Conservation (phyloP, 2,797 vertebrate species). For the Neopelma chrysocephalum region DNA sequence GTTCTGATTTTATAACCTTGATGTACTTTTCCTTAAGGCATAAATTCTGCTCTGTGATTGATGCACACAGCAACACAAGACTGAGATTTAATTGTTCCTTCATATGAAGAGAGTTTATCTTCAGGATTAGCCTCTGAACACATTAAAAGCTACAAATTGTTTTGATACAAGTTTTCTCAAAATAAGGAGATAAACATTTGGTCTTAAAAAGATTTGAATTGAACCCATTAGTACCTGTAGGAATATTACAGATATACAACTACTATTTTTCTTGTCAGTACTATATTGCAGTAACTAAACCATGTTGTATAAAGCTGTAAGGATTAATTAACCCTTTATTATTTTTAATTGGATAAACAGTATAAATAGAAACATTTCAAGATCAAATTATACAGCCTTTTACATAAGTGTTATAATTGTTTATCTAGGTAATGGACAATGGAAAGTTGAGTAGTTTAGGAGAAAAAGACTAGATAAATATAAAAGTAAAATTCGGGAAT, state of each 20-base stretch:
- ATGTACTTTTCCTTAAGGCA: not conserved
- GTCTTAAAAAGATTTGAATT: not conserved
- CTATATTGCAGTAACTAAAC: not conserved
- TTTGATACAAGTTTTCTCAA: not conserved
- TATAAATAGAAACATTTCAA: not conserved
- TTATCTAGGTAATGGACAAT: not conserved
- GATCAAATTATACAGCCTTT: not conserved
- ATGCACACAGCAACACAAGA: not conserved
- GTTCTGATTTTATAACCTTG: not conserved
- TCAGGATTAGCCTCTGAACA: not conserved
- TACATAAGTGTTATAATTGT: not conserved
- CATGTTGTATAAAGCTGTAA: not conserved
- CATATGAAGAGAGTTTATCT: not conserved
- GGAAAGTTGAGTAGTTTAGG: not conserved
- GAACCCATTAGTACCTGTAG: not conserved
- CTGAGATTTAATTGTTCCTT: not conserved
- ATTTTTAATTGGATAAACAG: not conserved
- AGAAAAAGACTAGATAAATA: not conserved
- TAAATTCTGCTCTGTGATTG: not conserved
- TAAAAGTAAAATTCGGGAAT: not conserved
- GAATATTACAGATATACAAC: not conserved
- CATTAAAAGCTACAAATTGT: not conserved
- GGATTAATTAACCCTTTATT: not conserved
- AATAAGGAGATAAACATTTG: not conserved
- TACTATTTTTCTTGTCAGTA: not conserved